These are phyloP conservation scores for Semicossyphus pulcher DNA, from an alignment of 2,113 vertebrate species.

Conservation along the genomic window DNA sequence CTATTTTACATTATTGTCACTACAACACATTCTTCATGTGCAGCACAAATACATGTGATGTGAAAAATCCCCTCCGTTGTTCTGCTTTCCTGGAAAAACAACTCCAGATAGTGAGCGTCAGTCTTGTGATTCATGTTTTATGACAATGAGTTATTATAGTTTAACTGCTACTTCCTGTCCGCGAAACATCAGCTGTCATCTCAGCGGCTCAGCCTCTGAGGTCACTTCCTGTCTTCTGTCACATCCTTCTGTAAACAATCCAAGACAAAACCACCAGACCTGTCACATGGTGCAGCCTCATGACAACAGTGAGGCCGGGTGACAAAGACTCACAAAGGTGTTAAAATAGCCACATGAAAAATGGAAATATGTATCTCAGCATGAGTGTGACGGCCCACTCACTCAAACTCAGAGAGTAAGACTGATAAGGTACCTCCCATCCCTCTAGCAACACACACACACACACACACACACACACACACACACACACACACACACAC, in stretches of 20 bases:
- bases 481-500: constrained; percentile 29
- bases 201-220: constrained; percentile 2
- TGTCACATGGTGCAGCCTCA: constrained; percentile 32
- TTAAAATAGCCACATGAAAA: constrained; percentile 17
- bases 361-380: background rate
- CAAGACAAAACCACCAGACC: constrained; percentile 35
- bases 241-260: constrained; percentile 43
- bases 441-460: constrained; percentile 52
- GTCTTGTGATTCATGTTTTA: constrained; percentile 30
- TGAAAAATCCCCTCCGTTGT: background rate
- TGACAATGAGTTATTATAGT: background rate
- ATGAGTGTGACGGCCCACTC: constrained; percentile 1
- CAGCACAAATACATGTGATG: background rate
- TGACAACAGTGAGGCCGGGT: constrained; percentile 20
- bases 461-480: constrained; percentile 32
- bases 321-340: constrained; percentile 16
- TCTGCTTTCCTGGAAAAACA: constrained; percentile 1
- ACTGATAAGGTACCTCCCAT: constrained; percentile 41
- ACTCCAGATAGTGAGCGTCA: background rate
- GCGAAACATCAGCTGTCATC: constrained; percentile 2
- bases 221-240: constrained; percentile 52
- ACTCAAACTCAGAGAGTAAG: background rate
- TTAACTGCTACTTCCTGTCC: constrained; percentile 9
- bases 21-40: too few relatives aligned
- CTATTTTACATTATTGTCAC: too few relatives aligned